A percentile compares a stretch with the other conserved stretches of the same genome.
These are phyloP conservation scores for Intellagama lesueurii DNA, from an alignment of 2,797 vertebrate species.

Conservation along the genomic window DNA sequence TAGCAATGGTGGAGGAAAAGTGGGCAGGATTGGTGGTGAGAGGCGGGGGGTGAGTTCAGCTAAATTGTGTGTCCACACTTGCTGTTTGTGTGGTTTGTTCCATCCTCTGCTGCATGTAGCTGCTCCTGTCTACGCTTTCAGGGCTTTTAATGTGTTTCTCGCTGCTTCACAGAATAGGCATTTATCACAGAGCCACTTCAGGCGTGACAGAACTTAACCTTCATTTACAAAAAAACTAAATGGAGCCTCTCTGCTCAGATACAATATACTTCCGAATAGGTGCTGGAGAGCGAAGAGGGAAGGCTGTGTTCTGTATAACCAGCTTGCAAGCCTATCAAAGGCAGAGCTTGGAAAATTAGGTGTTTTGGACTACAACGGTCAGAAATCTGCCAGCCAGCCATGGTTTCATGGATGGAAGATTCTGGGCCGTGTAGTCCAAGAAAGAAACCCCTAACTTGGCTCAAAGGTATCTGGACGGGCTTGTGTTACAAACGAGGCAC, in stretches of 20 bases:
- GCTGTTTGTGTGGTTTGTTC: not conserved
- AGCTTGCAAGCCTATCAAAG: not conserved
- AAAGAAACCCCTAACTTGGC: not conserved
- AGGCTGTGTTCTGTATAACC: not conserved
- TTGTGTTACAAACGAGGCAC: not conserved
- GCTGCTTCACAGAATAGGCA: slow-evolving; percentile 9
- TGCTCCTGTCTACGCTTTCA: not conserved
- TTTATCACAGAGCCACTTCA: not conserved
- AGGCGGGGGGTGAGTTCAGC: not conserved
- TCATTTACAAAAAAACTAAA: slow-evolving; percentile 1
- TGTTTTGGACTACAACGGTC: not conserved
- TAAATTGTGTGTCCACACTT: not conserved
- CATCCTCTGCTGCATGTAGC: not conserved
- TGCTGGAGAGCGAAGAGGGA: not conserved
- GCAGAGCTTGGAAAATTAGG: not conserved
- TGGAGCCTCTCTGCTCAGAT: not conserved
- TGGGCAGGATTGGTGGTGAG: not conserved
- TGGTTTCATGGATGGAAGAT: not conserved
- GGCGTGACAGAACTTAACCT: not conserved
- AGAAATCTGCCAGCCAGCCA: not conserved
- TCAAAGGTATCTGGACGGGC: not conserved
- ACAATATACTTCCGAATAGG: not conserved
- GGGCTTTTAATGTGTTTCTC: not conserved
- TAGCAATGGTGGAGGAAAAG: not conserved
- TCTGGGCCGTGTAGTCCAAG: not conserved